A percentile compares a stretch with the other conserved stretches of the same genome.
Evolutionary conservation across 2,888 invertebrate species (phyloP).

Genomic region (Agrenia bidenticulata): DNA sequence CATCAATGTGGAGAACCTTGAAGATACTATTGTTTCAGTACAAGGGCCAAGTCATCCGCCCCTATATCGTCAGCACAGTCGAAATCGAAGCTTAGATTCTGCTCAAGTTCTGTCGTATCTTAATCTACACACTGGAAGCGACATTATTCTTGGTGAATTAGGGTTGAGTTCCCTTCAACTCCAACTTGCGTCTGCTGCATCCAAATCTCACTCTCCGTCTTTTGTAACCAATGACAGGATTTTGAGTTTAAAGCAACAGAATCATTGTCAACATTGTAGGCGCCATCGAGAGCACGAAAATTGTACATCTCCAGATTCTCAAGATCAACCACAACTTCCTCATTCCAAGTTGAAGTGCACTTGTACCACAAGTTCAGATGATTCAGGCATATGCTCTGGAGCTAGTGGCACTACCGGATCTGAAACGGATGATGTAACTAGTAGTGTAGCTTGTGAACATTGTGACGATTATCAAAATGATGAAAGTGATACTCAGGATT

Average conservation of each 20-base stretch:
- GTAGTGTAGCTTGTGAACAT: constrained; percentile 43
- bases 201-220: constrained; percentile 39
- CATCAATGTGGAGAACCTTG: neutral
- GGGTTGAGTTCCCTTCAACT: constrained; percentile 41
- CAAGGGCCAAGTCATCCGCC: constrained; percentile 6
- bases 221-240: constrained; percentile 41
- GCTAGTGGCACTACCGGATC: constrained; percentile 46
- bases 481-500: constrained; percentile 35
- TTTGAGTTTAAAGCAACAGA: constrained; percentile 40
- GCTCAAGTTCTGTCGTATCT: constrained; percentile 59
- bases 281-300: constrained; percentile 38
- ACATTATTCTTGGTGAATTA: constrained; percentile 21
- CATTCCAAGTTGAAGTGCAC: constrained; percentile 39
- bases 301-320: constrained; percentile 32
- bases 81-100: constrained; percentile 86
- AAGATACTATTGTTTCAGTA: neutral
- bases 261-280: constrained; percentile 27
- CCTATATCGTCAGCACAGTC: constrained; percentile 67
- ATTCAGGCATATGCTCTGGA: constrained; percentile 56
- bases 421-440: constrained; percentile 44
- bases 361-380: constrained; percentile 68
- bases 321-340: constrained; percentile 19
- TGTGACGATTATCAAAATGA: constrained; percentile 35
- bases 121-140: neutral
- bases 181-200: constrained; percentile 27